Percentiles rank a stretch among this genome's conserved stretches.
These are phyloP conservation scores for Rhyacophila brunnea DNA, from an alignment of 1,140 invertebrate species.

Conservation along the genomic window DNA sequence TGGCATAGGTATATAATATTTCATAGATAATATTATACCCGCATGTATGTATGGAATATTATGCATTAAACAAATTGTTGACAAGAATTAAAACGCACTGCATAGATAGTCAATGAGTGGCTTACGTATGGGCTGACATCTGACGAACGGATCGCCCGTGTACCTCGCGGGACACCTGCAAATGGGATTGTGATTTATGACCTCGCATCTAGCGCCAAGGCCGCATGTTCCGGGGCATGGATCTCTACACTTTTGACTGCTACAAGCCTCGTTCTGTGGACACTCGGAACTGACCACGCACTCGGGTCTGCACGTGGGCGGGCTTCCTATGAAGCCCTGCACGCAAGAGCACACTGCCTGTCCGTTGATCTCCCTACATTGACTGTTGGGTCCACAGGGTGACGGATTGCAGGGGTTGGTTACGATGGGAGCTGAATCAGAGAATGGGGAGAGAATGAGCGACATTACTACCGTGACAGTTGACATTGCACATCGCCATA, in stretches of 20 bases:
- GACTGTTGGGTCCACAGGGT: conserved; percentile 62
- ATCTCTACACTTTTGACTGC: conserved; percentile 62
- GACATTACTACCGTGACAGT: neutral
- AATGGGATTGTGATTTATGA: conserved; percentile 65
- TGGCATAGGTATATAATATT: no score
- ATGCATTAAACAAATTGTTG: no score
- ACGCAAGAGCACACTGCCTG: conserved; percentile 63
- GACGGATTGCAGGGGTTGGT: conserved; percentile 58
- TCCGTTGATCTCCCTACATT: conserved; percentile 63
- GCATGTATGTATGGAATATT: no score
- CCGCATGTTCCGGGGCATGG: conserved; percentile 66
- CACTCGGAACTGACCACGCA: conserved; percentile 61
- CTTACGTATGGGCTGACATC: conserved; percentile 58
- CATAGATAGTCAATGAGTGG: no score
- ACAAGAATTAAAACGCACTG: no score
- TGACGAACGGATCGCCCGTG: conserved; percentile 65
- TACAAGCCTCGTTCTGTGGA: conserved; percentile 55
- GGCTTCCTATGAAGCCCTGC: conserved; percentile 61
- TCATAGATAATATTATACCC: no score
- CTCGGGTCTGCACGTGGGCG: conserved; percentile 61
- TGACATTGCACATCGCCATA: no score
- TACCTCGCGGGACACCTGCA: conserved; percentile 61
- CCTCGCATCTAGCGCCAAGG: conserved; percentile 59
- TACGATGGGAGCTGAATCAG: conserved; percentile 40
- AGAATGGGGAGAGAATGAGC: neutral